Conservation (phyloP, 30 jellyfish, hydroid and myxozoan species). For the Sanderia malayensis region DNA sequence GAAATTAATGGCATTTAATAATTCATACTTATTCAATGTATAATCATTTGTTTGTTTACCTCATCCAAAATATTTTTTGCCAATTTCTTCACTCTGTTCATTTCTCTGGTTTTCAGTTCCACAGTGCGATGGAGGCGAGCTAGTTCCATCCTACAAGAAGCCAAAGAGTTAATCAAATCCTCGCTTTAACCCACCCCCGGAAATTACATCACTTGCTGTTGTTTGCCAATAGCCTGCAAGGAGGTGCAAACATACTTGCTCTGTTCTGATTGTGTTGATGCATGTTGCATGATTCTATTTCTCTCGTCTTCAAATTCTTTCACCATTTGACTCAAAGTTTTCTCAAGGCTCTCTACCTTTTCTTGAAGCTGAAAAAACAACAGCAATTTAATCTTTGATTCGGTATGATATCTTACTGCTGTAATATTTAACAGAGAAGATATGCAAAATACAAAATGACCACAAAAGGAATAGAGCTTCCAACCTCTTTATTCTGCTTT, state of each 20-base stretch:
- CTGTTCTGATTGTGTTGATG: slow-evolving; percentile 47
- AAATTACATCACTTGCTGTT: no score
- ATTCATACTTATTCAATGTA: no score
- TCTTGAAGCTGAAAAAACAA: slow-evolving; percentile 71
- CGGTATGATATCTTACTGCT: no score
- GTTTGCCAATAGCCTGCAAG: no score
- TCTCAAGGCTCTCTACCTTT: slow-evolving; percentile 70
- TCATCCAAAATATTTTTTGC: slow-evolving; percentile 83
- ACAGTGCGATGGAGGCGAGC: slow-evolving; percentile 80
- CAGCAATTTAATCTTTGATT: no score
- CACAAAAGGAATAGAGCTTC: no score
- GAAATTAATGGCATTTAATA: no score
- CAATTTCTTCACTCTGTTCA: slow-evolving; percentile 64
- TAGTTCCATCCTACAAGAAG: slow-evolving; percentile 63
- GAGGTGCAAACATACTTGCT: slow-evolving; percentile 35
- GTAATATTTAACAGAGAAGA: no score
- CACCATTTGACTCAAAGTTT: slow-evolving; percentile 74
- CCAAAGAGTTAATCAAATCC: background rate
- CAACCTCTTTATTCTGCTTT: slow-evolving; percentile 67
- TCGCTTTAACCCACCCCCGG: no score
- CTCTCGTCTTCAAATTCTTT: slow-evolving; percentile 64
- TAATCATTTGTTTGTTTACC: slow-evolving; percentile 51
- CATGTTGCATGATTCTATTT: slow-evolving; percentile 4
- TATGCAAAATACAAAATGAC: no score
- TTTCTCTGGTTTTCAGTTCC: slow-evolving; percentile 77